Evolutionary conservation across 92 coral and sea anemone genomes (phyloP).

Genomic region (Epizoanthus stellaris): DNA sequence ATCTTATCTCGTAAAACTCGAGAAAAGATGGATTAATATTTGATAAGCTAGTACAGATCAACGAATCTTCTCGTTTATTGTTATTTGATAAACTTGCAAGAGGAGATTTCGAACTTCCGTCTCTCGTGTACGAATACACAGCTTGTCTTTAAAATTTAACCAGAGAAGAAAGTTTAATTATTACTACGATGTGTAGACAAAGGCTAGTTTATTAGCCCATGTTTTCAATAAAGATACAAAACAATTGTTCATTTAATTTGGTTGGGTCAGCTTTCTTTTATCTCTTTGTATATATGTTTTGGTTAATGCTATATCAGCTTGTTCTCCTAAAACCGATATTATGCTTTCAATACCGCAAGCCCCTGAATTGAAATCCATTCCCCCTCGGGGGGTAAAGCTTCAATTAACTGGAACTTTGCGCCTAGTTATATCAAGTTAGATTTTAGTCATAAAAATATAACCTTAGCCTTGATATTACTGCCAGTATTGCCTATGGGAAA

Average conservation of each 20-base stretch:
- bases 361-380: background rate
- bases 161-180: background rate
- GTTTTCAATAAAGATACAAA: conserved; percentile 12
- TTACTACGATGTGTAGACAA: conserved; percentile 17
- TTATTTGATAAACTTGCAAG: conserved; percentile 16
- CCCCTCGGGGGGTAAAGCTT: conserved; percentile 28
- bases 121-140: conserved; percentile 9
- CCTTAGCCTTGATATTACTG: no score
- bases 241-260: conserved; percentile 7
- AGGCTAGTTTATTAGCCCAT: conserved; percentile 9
- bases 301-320: background rate
- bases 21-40: conserved; percentile 28
- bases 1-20: background rate
- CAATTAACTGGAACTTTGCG: conserved; percentile 13
- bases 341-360: background rate
- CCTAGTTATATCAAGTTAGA: background rate
- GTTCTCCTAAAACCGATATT: background rate
- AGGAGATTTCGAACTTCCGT: background rate
- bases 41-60: conserved; percentile 17
- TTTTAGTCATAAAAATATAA: background rate
- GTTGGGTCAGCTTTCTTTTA: background rate
- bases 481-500: no score
- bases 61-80: conserved; percentile 20
- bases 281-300: background rate
- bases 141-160: conserved; percentile 31